Evolutionary conservation across 2,888 invertebrate species (phyloP), one percentile per base, ranked within the genome.

Genomic region (Leptinotarsa peninsularis): DNA sequence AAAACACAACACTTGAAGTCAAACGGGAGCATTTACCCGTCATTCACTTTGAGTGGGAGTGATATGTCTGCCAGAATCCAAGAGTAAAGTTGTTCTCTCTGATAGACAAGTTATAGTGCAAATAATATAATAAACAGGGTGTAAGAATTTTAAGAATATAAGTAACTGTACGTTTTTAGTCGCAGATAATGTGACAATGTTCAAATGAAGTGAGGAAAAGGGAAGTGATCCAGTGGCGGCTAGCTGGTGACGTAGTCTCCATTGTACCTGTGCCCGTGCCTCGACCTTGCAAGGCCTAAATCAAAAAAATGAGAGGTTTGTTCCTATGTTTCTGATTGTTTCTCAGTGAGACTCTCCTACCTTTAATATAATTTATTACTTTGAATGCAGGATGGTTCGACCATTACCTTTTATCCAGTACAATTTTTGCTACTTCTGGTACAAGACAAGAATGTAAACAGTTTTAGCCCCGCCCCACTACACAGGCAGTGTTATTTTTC

Each of bases 211-310:
- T 60, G 49, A 54, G 23, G 33, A 73, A 71, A 71, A 69, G 27
- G 66, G 33, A 43, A 74, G 75, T 71, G 72, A 67, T 66, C 70
- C 72, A 74, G 85, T 85, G 86, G 85, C 85, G 85, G 85, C 84
- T 83, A 82, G 80, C 82, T 88, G 88, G 86, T 88, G 88, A 88
- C 88, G 88, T 88, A 86, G 87, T 88, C 87, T 88, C 87, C 87
- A 88, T 88, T 88, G 86, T 87, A 88, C 85, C 85, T 86, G 86
- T 85, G 84, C 83, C 82, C 79, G 84, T 85, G 85, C 84, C 84
- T 86, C 84, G 83, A 83, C 82, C 82, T 84, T 83, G 79, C 82
- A 83, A 83, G 82, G 83, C 81, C 81, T 79, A 83, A 83, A 83
- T 82, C 82, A 82, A 84, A 86, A 85, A 82, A 83, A 84, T 85